These are phyloP conservation scores for Lamproptera curius DNA, from an alignment of 2,888 invertebrate species.

Conservation along the genomic window DNA sequence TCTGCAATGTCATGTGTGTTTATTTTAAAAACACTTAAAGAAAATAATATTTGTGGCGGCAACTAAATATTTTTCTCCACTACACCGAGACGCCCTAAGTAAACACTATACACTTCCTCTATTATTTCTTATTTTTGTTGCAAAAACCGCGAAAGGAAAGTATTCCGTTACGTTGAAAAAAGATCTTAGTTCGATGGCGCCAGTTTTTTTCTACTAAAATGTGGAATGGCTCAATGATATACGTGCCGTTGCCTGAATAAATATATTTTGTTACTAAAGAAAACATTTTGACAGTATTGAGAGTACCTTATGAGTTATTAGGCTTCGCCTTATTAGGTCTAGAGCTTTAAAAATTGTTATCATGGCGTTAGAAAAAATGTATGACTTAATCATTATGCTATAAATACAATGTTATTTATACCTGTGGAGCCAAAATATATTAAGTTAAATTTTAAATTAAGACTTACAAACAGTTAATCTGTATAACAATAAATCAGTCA, in stretches of 20 bases:
- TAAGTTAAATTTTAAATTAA: no score
- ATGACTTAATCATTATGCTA: no score
- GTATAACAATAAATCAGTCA: no score
- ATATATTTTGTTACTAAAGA: constrained; percentile 11
- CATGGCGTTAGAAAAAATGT: no score
- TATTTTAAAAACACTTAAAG: constrained; percentile 24
- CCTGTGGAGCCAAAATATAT: no score
- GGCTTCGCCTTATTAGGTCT: no score
- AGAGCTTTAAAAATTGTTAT: no score
- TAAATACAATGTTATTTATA: no score
- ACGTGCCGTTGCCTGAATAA: constrained; percentile 11
- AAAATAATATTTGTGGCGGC: constrained; percentile 45
- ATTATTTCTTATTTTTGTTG: constrained; percentile 45
- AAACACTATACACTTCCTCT: constrained; percentile 68
- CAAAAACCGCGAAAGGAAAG: constrained; percentile 51
- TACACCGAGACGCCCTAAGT: constrained; percentile 53
- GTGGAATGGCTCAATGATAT: constrained; percentile 14
- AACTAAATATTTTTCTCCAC: constrained; percentile 65
- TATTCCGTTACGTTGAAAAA: constrained; percentile 55
- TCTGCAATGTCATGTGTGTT: constrained; percentile 22
- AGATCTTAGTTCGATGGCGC: constrained; percentile 48
- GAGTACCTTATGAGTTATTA: no score
- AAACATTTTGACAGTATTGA: background rate
- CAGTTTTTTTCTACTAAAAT: constrained; percentile 43
- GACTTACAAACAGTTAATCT: no score